Evolutionary conservation across 2,113 vertebrate species (phyloP).

Genomic region (Sapajus apella): DNA sequence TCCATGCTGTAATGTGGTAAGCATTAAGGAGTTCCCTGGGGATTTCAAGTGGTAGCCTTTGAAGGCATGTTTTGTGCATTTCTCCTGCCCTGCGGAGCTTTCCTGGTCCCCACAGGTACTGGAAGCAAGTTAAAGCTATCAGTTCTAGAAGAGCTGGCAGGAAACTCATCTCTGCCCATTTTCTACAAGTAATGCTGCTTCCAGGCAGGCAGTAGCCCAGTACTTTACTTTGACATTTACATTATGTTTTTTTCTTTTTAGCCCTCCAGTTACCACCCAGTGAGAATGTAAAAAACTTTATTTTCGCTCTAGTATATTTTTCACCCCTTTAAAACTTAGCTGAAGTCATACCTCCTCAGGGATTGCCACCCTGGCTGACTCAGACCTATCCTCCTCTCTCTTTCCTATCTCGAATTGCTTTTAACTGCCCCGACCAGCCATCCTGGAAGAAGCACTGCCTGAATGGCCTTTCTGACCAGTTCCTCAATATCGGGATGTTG

Average conservation of each 20-base stretch:
- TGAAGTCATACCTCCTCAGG: background rate
- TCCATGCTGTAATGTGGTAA: background rate
- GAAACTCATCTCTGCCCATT: constrained; percentile 9
- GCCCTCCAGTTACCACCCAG: background rate
- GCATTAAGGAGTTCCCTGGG: background rate
- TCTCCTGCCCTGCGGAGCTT: background rate
- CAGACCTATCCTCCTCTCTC: too few species aligned
- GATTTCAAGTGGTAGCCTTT: constrained; percentile 15
- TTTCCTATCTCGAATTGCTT: background rate
- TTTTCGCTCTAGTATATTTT: background rate
- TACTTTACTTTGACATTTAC: background rate
- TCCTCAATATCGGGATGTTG: background rate
- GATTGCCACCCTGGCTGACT: background rate
- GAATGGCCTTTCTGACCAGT: background rate
- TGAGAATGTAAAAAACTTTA: background rate
- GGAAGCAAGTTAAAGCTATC: background rate
- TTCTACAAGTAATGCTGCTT: constrained; percentile 2
- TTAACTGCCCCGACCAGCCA: background rate
- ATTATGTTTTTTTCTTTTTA: background rate
- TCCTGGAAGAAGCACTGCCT: rapidly evolving
- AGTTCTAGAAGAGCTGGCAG: constrained; percentile 12
- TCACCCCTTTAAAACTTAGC: background rate
- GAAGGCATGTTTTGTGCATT: background rate
- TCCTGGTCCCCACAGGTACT: background rate
- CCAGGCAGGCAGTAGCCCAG: background rate